A percentile compares a stretch with the other conserved stretches of the same genome.
phyloP scores from a whole-genome alignment of 2,888 invertebrate genomes.

The Adela reaumurella region DNA sequence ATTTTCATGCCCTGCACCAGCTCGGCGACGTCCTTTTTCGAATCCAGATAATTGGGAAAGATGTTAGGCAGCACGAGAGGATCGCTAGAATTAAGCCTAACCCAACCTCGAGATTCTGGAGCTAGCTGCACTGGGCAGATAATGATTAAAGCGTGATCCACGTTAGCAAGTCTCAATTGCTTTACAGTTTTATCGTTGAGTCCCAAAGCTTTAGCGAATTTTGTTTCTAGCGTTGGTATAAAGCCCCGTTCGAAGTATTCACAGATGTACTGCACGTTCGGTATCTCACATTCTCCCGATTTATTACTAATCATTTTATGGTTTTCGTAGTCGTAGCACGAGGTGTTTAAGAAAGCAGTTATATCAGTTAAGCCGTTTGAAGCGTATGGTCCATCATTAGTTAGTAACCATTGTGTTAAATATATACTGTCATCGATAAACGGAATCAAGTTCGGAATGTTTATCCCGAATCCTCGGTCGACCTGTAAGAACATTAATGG shows the following conservation, averaged over 20 bases:
- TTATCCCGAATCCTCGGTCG: conserved; percentile 14
- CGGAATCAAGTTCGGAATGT: conserved; percentile 5
- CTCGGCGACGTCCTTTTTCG: conserved; percentile 22
- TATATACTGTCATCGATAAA: conserved; percentile 10
- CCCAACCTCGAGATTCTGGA: conserved; percentile 23
- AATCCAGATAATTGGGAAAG: conserved; percentile 24
- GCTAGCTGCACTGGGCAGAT: conserved; percentile 11
- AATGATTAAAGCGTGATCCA: conserved; percentile 17
- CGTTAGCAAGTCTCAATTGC: conserved; percentile 20
- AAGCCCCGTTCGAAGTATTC: conserved; percentile 20
- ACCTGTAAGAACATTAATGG: conserved; percentile 19
- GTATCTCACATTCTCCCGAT: conserved; percentile 20
- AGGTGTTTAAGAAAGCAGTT: conserved; percentile 22
- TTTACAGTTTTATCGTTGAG: conserved; percentile 16
- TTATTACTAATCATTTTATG: conserved; percentile 12
- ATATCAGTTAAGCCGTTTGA: conserved; percentile 27
- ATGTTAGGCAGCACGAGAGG: conserved; percentile 22
- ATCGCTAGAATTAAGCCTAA: conserved; percentile 22
- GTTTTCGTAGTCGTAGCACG: conserved; percentile 22
- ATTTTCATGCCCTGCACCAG: conserved; percentile 21
- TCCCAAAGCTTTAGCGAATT: conserved; percentile 13
- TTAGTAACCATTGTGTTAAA: conserved; percentile 14
- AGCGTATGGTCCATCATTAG: conserved; percentile 20
- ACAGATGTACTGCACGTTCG: conserved; percentile 24
- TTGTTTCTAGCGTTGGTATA: conserved; percentile 8